Evolutionary conservation across 2,888 invertebrate species (phyloP).

Genomic region (Polydrusus pterygomalis): DNA sequence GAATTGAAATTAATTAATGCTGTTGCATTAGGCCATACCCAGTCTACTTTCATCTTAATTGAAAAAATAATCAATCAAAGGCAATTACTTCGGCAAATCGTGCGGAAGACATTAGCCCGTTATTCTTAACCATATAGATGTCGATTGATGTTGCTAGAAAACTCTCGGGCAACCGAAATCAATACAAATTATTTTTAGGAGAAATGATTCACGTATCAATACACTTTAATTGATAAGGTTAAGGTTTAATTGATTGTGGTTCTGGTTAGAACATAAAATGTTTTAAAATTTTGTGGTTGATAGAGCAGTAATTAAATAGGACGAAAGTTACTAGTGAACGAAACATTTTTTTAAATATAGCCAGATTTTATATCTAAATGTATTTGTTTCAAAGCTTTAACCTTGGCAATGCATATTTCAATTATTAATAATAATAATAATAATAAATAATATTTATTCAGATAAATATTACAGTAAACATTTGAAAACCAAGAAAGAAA

Average conservation of each 20-base stretch:
- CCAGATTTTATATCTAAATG: no score
- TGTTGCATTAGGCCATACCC: conserved; percentile 42
- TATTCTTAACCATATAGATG: conserved; percentile 47
- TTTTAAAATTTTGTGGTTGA: not conserved
- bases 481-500: no score
- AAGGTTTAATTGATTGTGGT: conserved; percentile 16
- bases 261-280: not conserved
- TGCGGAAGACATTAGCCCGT: conserved; percentile 47
- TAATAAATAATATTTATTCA: no score
- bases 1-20: conserved; percentile 42
- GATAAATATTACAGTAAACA: no score
- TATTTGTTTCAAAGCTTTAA: no score
- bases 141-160: conserved; percentile 32
- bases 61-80: conserved; percentile 54
- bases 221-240: conserved; percentile 19
- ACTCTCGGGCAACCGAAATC: conserved; percentile 31
- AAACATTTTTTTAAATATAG: no score
- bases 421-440: no score
- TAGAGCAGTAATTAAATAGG: no score
- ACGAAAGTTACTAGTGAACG: no score
- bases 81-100: conserved; percentile 52
- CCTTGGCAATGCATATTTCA: no score
- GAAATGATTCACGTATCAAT: conserved; percentile 20
- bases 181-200: conserved; percentile 18
- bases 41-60: conserved; percentile 51